Evolutionary conservation across 2,888 invertebrate genomes (phyloP).

Genomic region (Drosophila mettleri): DNA sequence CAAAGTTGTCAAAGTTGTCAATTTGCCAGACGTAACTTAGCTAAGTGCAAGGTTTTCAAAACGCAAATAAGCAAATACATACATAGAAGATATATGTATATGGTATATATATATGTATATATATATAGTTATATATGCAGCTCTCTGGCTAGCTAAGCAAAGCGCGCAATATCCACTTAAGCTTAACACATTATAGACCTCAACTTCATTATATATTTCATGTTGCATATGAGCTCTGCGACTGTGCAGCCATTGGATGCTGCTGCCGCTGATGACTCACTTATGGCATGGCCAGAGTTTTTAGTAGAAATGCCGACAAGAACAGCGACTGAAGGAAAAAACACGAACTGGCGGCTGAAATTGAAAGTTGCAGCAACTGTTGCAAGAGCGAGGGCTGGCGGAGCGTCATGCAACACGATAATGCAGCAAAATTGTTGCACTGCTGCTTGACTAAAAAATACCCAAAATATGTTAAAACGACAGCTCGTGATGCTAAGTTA

Average conservation of each 20-base stretch:
- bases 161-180: slow-evolving; percentile 39
- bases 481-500: slow-evolving; percentile 36
- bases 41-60: slow-evolving; percentile 67
- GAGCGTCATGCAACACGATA: slow-evolving; percentile 37
- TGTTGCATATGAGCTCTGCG: slow-evolving; percentile 26
- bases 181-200: slow-evolving; percentile 27
- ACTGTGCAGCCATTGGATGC: background rate
- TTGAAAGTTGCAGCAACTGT: slow-evolving; percentile 51
- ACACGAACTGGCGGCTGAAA: slow-evolving; percentile 38
- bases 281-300: slow-evolving; percentile 38
- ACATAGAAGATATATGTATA: slow-evolving; percentile 1
- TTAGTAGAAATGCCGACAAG: slow-evolving; percentile 42
- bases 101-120: slow-evolving; percentile 2
- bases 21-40: slow-evolving; percentile 53
- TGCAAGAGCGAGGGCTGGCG: slow-evolving; percentile 21
- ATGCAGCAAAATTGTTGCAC: slow-evolving; percentile 43
- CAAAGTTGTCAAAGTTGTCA: slow-evolving; percentile 63
- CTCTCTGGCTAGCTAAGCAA: slow-evolving; percentile 41
- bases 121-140: slow-evolving; percentile 7
- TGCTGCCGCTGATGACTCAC: slow-evolving; percentile 49
- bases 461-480: slow-evolving; percentile 9
- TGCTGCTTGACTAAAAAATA: slow-evolving; percentile 40
- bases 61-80: slow-evolving; percentile 60
- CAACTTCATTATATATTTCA: slow-evolving; percentile 12
- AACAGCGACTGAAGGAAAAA: slow-evolving; percentile 14